Conservation (phyloP, 1,140 invertebrate species). For the Mercenaria mercenaria region DNA sequence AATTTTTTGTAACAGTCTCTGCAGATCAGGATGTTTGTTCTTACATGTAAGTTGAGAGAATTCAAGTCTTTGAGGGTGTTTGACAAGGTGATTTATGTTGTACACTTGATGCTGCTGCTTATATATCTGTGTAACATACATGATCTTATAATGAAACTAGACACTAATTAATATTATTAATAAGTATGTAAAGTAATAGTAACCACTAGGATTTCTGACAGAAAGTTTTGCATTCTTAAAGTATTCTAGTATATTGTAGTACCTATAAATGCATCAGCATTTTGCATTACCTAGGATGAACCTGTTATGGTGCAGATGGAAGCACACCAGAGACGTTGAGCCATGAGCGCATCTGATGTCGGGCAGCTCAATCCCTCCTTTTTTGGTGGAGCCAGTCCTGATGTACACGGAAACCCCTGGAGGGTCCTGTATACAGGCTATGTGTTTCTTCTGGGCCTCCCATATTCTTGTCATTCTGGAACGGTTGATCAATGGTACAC, state of each 20-base stretch:
- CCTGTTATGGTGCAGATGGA: constrained; percentile 70
- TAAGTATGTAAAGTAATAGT: too few relatives aligned
- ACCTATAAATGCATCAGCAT: too few relatives aligned
- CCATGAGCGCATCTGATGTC: constrained; percentile 62
- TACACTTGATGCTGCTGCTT: too few relatives aligned
- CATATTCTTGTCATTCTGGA: constrained; percentile 20
- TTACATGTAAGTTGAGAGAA: too few relatives aligned
- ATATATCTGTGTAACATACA: too few relatives aligned
- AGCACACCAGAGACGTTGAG: constrained; percentile 70
- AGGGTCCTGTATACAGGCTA: constrained; percentile 49
- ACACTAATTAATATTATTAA: background rate
- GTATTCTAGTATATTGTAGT: too few relatives aligned
- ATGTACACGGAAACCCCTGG: constrained; percentile 58
- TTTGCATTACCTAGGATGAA: constrained; percentile 69
- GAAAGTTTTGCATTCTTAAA: too few relatives aligned
- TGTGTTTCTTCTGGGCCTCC: constrained; percentile 35
- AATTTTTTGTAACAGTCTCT: too few relatives aligned
- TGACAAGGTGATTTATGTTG: too few relatives aligned
- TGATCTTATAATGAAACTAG: background rate
- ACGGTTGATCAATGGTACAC: constrained; percentile 69
- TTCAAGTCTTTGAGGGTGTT: too few relatives aligned
- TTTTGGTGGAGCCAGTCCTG: constrained; percentile 29
- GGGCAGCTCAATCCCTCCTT: constrained; percentile 40
- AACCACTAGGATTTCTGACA: too few relatives aligned
- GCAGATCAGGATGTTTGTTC: too few relatives aligned